A percentile compares a stretch with the other conserved stretches of the same genome.
These are phyloP conservation scores for Promerops cafer DNA, from an alignment of 2,113 vertebrate genomes.

Conservation along the genomic window DNA sequence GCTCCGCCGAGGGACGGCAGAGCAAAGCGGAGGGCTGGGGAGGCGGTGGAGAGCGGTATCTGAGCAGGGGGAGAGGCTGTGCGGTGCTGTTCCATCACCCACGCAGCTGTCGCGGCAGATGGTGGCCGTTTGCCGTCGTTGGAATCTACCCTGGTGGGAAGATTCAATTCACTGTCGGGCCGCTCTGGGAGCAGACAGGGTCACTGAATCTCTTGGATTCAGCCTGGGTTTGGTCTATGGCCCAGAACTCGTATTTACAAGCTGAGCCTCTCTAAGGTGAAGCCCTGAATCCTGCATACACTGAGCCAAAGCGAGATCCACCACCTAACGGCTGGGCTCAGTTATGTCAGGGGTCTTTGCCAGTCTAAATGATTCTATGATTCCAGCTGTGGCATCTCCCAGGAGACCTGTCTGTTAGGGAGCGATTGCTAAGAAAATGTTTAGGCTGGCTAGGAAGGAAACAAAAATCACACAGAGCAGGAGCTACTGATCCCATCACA, in stretches of 20 bases:
- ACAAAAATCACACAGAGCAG: not conserved
- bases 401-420: not conserved
- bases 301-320: not conserved
- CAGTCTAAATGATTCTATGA: not conserved
- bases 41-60: fast-evolving
- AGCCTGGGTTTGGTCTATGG: not conserved
- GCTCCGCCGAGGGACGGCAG: not conserved
- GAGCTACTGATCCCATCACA: not conserved
- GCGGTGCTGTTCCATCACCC: not conserved
- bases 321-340: fast-evolving
- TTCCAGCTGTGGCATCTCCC: not conserved
- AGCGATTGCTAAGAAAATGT: not conserved
- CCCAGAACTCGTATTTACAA: not conserved
- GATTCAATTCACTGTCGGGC: fast-evolving
- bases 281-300: not conserved
- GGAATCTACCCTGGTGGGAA: not conserved
- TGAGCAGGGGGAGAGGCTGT: not conserved
- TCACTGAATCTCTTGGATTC: not conserved
- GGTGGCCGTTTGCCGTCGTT: not conserved
- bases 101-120: not conserved
- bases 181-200: not conserved
- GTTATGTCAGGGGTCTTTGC: not conserved
- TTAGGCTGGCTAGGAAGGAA: not conserved
- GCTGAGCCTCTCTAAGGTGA: not conserved
- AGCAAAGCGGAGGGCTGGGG: not conserved